Conservation (phyloP, 2,797 vertebrate species). For the Crypturellus tataupa region DNA sequence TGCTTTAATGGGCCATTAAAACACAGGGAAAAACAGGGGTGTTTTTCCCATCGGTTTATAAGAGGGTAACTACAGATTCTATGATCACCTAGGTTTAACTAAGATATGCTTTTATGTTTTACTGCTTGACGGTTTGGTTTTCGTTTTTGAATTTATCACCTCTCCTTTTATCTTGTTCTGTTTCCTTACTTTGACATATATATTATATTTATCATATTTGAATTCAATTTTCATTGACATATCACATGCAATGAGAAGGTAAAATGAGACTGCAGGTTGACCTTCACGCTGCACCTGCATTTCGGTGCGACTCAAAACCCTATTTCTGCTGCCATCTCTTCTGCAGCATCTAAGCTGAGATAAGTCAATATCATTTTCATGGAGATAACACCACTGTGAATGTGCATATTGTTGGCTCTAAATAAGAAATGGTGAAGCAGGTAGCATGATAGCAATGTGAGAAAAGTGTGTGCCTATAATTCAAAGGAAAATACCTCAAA, state of each 20-base stretch:
- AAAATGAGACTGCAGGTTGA: not conserved
- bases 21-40: too few relatives aligned
- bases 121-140: not conserved
- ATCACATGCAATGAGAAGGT: not conserved
- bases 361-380: not conserved
- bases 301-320: not conserved
- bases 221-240: not conserved
- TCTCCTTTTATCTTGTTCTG: not conserved
- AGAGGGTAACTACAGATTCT: not conserved
- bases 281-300: rapidly evolving
- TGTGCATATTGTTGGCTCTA: not conserved
- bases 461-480: not conserved
- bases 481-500: not conserved
- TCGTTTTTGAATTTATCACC: not conserved
- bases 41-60: not conserved
- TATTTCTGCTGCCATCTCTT: not conserved
- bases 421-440: not conserved
- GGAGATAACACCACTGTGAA: not conserved
- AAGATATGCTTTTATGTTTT: not conserved
- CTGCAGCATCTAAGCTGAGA: not conserved
- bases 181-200: not conserved
- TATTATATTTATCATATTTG: not conserved
- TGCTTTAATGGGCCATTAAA: not conserved
- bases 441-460: not conserved
- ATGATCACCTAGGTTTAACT: not conserved